Evolutionary conservation across 2,888 invertebrate species (phyloP).

Genomic region (Lasioglossum lativentre): DNA sequence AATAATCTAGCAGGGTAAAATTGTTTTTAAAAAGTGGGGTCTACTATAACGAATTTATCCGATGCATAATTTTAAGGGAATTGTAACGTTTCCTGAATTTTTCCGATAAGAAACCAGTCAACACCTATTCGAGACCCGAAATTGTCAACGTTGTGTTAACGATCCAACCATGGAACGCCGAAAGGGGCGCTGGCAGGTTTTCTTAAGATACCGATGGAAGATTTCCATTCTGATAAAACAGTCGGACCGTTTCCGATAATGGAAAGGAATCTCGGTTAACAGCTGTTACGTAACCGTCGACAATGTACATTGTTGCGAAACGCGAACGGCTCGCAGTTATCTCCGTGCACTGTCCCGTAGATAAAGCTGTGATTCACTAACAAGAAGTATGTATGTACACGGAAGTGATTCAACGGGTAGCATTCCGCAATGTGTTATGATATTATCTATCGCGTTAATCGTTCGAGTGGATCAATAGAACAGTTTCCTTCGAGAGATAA

Average conservation of each 20-base stretch:
- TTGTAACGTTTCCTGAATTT: too few species aligned
- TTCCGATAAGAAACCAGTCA: neutral
- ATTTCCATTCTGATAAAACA: slow-evolving; percentile 8
- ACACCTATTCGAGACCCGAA: neutral
- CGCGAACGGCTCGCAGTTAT: neutral
- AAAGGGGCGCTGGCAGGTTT: neutral
- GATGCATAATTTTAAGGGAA: too few species aligned
- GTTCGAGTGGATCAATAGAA: neutral
- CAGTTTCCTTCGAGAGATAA: neutral
- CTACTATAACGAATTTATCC: neutral
- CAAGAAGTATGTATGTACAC: neutral
- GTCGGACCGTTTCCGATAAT: neutral
- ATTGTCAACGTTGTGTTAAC: neutral
- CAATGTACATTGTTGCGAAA: slow-evolving; percentile 4
- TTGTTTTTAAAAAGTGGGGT: neutral
- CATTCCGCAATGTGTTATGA: neutral
- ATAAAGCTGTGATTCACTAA: neutral
- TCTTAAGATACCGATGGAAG: neutral
- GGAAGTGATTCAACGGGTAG: neutral
- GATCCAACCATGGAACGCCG: neutral
- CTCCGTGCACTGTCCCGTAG: neutral
- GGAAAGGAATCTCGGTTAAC: slow-evolving; percentile 11
- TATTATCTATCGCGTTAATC: neutral
- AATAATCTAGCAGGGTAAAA: neutral
- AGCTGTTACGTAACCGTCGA: slow-evolving; percentile 11